A percentile compares a stretch with the other conserved stretches of the same genome.
Conservation (phyloP, 2,113 vertebrate genomes). For the Chrysochloris asiatica region DNA sequence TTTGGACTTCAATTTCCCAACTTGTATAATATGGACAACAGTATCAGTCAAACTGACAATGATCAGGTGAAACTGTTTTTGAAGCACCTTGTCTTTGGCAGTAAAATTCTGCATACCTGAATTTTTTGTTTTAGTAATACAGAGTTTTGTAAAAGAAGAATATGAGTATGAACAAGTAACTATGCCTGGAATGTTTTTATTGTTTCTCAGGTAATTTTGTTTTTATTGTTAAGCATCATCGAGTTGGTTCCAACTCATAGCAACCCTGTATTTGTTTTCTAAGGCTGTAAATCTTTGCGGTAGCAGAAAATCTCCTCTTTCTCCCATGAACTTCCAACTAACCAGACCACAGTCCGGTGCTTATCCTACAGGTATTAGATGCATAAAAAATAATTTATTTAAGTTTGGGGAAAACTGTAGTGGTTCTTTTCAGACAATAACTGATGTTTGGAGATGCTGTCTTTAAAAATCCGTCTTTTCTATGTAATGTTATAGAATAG, state of each 20-base stretch:
- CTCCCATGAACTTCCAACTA: no score
- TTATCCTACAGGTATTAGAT: no score
- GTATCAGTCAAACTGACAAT: background rate
- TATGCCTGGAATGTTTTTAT: constrained; percentile 28
- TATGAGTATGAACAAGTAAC: background rate
- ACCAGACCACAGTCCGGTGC: no score
- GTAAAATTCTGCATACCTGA: background rate
- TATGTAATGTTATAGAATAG: background rate
- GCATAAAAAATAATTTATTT: constrained; percentile 56
- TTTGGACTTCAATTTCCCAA: constrained; percentile 31
- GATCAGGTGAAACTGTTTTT: background rate
- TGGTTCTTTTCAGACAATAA: background rate
- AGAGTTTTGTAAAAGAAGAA: background rate
- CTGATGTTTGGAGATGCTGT: background rate
- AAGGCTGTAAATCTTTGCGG: no score
- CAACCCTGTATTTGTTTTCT: no score
- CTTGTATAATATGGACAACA: constrained; percentile 23
- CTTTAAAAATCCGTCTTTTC: background rate
- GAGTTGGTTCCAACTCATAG: no score
- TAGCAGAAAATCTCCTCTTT: no score
- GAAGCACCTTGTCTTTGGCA: constrained; percentile 40
- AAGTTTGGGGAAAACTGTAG: background rate
- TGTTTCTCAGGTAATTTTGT: background rate
- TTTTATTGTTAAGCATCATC: no score
- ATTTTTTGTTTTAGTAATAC: background rate